Percentiles rank a stretch among this genome's conserved stretches.
These are phyloP conservation scores for Seriola dumerili DNA, from an alignment of 2,113 vertebrate species.

Conservation along the genomic window DNA sequence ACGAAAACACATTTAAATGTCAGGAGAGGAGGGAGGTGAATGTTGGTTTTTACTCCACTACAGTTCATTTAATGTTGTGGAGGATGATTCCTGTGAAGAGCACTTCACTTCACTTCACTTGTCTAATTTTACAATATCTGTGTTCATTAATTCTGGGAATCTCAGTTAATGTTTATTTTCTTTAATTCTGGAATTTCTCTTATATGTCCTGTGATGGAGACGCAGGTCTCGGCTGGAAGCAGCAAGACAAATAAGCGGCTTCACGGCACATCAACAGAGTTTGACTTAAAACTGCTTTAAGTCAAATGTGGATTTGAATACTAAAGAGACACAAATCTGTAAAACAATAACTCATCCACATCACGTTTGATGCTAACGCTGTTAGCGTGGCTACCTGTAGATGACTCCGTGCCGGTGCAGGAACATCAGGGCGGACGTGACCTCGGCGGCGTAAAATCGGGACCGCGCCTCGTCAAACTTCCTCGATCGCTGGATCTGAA, in stretches of 20 bases:
- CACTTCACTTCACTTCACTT: background rate
- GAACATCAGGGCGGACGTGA: constrained; percentile 98
- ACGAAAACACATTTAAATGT: no score
- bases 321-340: no score
- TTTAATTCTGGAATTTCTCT: background rate
- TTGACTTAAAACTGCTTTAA: no score
- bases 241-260: constrained; percentile 38
- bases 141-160: background rate
- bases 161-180: constrained; percentile 2
- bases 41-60: background rate
- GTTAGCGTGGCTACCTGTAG: constrained; percentile 88
- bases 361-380: background rate
- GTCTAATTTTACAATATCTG: background rate
- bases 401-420: constrained; percentile 96
- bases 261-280: background rate
- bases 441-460: constrained; percentile 97
- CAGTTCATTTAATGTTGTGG: no score
- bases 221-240: background rate
- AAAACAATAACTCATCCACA: no score
- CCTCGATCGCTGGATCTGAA: constrained; percentile 96
- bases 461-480: constrained; percentile 97
- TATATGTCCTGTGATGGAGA: constrained; percentile 14
- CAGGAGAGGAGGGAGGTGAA: background rate
- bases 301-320: background rate
- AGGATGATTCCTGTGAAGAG: background rate